Percentiles rank a stretch among this genome's conserved stretches.
phyloP scores from a whole-genome alignment of 2,113 vertebrate species.

The Nerophis ophidion region DNA sequence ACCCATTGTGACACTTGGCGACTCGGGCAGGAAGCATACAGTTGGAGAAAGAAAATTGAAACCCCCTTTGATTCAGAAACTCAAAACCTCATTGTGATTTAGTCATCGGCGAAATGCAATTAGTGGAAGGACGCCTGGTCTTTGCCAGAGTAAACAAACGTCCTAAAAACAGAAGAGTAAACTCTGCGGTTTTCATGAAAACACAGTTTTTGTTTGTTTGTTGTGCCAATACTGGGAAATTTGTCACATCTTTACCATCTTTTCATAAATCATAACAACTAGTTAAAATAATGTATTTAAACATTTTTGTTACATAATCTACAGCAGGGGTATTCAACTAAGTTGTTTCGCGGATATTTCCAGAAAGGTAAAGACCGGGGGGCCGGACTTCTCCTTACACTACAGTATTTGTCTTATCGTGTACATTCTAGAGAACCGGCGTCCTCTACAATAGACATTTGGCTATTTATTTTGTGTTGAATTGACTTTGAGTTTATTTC shows the following conservation, averaged over 20 bases:
- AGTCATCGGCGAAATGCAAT: constrained; percentile 54
- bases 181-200: constrained; percentile 19
- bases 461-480: too few species aligned
- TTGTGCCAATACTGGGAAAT: constrained; percentile 34
- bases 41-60: constrained; percentile 33
- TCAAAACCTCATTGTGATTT: constrained; percentile 55
- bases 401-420: too few species aligned
- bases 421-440: too few species aligned
- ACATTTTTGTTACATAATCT: too few species aligned
- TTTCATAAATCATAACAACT: background rate
- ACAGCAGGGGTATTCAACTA: too few species aligned
- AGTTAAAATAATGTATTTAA: too few species aligned
- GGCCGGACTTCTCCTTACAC: too few species aligned
- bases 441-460: too few species aligned
- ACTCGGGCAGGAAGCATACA: constrained; percentile 44
- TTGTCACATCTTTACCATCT: constrained; percentile 17
- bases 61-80: constrained; percentile 44
- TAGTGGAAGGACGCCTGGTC: constrained; percentile 40
- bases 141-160: constrained; percentile 52
- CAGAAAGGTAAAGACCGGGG: too few species aligned
- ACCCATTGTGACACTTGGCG: constrained; percentile 44
- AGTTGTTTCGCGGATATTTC: too few species aligned
- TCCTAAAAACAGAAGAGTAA: constrained; percentile 27
- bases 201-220: constrained; percentile 14
- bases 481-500: too few species aligned